Percentiles rank a stretch among this genome's conserved stretches.
Evolutionary conservation across 2,113 vertebrate genomes (phyloP).

Genomic region (Ameiurus melas): DNA sequence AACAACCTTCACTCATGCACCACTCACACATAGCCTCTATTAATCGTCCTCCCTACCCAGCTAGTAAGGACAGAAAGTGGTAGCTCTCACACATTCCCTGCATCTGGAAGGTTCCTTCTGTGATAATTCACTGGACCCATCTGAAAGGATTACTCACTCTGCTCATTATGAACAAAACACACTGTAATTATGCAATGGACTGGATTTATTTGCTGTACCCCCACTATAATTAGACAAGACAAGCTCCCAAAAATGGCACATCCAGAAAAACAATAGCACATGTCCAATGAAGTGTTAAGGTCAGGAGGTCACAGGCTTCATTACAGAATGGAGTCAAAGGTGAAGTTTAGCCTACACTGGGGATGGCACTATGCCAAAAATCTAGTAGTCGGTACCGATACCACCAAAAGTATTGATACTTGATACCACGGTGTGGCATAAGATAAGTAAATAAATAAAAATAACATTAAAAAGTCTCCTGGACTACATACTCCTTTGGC

Average conservation of each 20-base stretch:
- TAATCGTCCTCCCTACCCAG: conserved; percentile 32
- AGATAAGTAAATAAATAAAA: too few relatives aligned
- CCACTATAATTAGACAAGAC: conserved; percentile 39
- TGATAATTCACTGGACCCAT: conserved; percentile 42
- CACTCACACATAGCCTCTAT: conserved; percentile 31
- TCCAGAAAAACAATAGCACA: conserved; percentile 24
- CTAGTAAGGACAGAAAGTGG: conserved; percentile 29
- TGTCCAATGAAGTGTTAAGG: conserved; percentile 43
- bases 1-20: conserved; percentile 38
- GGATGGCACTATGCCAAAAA: too few relatives aligned
- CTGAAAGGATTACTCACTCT: conserved; percentile 52
- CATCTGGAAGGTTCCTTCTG: conserved; percentile 25
- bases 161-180: conserved; percentile 56
- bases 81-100: conserved; percentile 15
- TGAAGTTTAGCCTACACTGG: neutral
- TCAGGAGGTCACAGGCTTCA: conserved; percentile 41
- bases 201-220: conserved; percentile 32
- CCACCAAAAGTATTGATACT: too few relatives aligned
- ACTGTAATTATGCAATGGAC: conserved; percentile 54
- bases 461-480: too few relatives aligned
- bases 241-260: conserved; percentile 9
- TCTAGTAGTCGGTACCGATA: too few relatives aligned
- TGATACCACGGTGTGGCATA: too few relatives aligned
- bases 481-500: too few relatives aligned
- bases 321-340: conserved; percentile 21